phyloP scores from a whole-genome alignment of 1,140 invertebrate genomes.

The Eriosoma lanigerum region DNA sequence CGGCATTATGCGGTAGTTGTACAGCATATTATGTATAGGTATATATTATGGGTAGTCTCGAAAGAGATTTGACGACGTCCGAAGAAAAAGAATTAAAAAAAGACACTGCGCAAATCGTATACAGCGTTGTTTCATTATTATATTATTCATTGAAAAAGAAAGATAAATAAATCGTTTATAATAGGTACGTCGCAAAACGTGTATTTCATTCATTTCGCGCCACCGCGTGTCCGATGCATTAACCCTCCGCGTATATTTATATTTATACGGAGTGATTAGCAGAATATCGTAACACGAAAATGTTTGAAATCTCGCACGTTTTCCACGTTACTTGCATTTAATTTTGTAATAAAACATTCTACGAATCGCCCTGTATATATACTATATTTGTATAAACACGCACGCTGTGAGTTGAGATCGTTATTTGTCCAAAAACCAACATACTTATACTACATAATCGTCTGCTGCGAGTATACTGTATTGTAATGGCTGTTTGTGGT shows the following conservation, averaged over 20 bases:
- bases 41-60: background rate
- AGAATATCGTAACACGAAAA: background rate
- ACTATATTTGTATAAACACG: no score
- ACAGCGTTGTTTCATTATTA: slow-evolving; percentile 22
- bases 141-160: slow-evolving; percentile 24
- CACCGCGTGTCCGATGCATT: background rate
- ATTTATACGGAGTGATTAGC: no score
- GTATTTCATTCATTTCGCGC: background rate
- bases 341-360: background rate
- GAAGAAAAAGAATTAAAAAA: background rate
- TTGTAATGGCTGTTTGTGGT: no score
- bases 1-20: background rate
- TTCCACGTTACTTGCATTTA: background rate
- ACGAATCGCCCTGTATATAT: no score
- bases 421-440: no score
- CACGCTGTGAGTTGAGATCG: no score
- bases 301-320: background rate
- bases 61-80: background rate
- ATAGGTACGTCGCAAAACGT: background rate
- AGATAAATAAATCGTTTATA: slow-evolving; percentile 38
- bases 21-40: slow-evolving; percentile 16
- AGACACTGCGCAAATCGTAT: background rate
- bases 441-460: no score
- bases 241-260: background rate
- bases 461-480: no score